Conservation (phyloP, 2,113 vertebrate genomes). For the Corythornis vintsioides region DNA sequence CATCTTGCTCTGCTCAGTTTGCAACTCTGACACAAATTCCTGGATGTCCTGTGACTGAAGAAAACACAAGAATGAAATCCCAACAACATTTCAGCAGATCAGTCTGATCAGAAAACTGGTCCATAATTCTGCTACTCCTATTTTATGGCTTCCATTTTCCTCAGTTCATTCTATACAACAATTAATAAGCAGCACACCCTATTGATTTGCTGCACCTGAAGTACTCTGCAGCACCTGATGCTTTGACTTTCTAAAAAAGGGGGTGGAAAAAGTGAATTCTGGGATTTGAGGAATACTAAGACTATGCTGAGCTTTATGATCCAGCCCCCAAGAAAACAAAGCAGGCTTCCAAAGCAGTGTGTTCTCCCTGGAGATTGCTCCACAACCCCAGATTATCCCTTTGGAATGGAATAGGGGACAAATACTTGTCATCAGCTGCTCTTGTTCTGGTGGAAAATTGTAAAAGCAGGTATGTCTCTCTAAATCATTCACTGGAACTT, state of each 20-base stretch:
- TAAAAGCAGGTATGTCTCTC: background rate
- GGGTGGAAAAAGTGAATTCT: background rate
- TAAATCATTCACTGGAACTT: background rate
- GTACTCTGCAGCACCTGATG: background rate
- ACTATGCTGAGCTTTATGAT: background rate
- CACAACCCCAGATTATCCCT: background rate
- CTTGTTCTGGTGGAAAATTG: background rate
- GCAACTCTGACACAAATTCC: constrained; percentile 63
- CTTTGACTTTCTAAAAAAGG: background rate
- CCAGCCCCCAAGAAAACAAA: background rate
- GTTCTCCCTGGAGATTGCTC: background rate
- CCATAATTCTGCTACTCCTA: constrained; percentile 71
- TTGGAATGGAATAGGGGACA: background rate
- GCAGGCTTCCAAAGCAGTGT: background rate
- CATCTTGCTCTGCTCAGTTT: constrained; percentile 67
- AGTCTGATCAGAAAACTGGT: background rate
- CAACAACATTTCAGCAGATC: background rate
- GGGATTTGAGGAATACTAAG: background rate
- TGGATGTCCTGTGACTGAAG: constrained; percentile 68
- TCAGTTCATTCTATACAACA: background rate
- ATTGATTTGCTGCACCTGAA: background rate
- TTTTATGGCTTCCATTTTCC: constrained; percentile 69
- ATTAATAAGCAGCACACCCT: background rate
- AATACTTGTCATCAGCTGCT: background rate
- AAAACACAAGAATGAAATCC: background rate